A percentile compares a stretch with the other conserved stretches of the same genome.
Evolutionary conservation across 2,797 vertebrate genomes (phyloP).

Genomic region (Sebastes cheni): DNA sequence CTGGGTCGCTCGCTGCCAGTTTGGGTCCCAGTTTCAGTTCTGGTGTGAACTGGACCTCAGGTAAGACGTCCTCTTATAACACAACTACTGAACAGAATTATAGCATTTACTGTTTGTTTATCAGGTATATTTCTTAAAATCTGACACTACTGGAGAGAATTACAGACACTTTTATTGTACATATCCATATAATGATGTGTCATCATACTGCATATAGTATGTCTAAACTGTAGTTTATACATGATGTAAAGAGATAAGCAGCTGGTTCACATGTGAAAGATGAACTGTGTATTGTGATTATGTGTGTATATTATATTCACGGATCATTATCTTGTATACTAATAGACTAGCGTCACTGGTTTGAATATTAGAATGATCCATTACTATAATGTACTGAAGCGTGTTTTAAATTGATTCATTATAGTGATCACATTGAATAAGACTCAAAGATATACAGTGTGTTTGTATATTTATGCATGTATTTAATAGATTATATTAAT

Average conservation of each 20-base stretch:
- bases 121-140: rapidly evolving
- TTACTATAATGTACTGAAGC: conserved; percentile 14
- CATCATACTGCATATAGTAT: neutral
- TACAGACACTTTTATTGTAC: neutral
- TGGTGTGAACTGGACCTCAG: conserved; percentile 1
- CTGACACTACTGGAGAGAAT: neutral
- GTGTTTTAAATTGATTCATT: conserved; percentile 10
- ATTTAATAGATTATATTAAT: no score
- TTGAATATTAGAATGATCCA: conserved; percentile 22
- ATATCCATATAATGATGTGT: neutral
- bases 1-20: neutral
- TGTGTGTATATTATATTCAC: conserved; percentile 3
- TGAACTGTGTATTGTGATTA: neutral
- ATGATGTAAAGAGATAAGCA: neutral
- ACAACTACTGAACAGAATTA: rapidly evolving
- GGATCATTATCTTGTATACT: conserved; percentile 3
- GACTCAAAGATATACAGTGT: neutral
- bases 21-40: neutral
- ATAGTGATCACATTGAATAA: neutral
- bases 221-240: neutral
- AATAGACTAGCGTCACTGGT: neutral
- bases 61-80: neutral
- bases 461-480: neutral
- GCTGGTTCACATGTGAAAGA: neutral
- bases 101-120: neutral